phyloP scores from a whole-genome alignment of 2,888 invertebrate species.

The Nomada fabriciana region DNA sequence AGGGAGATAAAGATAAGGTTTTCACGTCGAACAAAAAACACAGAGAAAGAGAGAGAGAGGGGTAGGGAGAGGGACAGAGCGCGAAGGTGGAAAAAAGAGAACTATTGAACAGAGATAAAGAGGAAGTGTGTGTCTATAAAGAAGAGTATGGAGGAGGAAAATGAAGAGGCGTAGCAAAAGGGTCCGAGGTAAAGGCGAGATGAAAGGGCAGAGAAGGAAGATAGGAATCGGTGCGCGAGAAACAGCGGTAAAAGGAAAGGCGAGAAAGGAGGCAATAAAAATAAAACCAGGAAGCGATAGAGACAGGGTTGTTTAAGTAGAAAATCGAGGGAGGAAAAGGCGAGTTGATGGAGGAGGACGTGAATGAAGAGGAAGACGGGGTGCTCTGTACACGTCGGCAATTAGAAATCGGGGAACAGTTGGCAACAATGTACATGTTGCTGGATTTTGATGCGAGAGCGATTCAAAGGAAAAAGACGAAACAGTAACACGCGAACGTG shows the following conservation, averaged over 20 bases:
- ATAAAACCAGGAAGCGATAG: not conserved
- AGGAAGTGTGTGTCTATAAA: slow-evolving; percentile 3
- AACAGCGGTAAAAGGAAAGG: not conserved
- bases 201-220: not conserved
- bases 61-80: slow-evolving; percentile 8
- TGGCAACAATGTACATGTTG: slow-evolving; percentile 2
- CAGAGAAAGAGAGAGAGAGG: slow-evolving; percentile 5
- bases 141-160: slow-evolving; percentile 12
- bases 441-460: slow-evolving; percentile 22
- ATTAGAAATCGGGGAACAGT: slow-evolving; percentile 10
- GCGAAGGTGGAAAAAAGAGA: not conserved
- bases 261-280: slow-evolving; percentile 7
- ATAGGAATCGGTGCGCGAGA: slow-evolving; percentile 1
- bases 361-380: too few species aligned
- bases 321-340: not conserved
- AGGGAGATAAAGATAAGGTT: slow-evolving; percentile 30
- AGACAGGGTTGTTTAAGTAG: not conserved
- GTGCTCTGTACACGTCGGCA: not conserved
- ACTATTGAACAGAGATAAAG: slow-evolving; percentile 10
- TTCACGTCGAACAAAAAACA: not conserved
- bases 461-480: not conserved
- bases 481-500: slow-evolving; percentile 43
- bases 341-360: not conserved
- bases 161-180: not conserved
- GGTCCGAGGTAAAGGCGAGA: not conserved